Conservation (phyloP, 2,113 vertebrate species). For the Tachuris rubrigastra region DNA sequence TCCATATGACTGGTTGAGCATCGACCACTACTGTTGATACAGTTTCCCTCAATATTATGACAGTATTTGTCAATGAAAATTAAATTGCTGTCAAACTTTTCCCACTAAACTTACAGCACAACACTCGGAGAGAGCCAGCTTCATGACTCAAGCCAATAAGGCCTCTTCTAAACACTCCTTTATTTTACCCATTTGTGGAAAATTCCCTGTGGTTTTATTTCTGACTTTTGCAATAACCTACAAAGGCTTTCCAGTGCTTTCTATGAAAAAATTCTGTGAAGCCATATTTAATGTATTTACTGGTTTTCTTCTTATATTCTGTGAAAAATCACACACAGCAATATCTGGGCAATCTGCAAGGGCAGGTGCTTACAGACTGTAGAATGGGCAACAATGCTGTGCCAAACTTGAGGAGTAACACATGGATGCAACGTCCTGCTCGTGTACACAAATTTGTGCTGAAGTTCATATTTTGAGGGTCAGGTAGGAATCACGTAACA, state of each 20-base stretch:
- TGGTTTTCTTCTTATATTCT: background rate
- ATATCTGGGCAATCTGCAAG: background rate
- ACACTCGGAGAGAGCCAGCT: slow-evolving; percentile 73
- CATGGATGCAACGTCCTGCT: background rate
- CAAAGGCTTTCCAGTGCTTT: background rate
- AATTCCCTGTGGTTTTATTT: slow-evolving; percentile 6
- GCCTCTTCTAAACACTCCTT: slow-evolving; percentile 58
- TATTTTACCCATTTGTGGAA: slow-evolving; percentile 39
- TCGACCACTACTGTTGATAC: slow-evolving; percentile 84
- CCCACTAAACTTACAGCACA: slow-evolving; percentile 78
- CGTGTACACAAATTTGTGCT: background rate
- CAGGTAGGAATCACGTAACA: background rate
- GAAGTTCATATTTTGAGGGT: background rate
- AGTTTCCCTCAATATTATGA: slow-evolving; percentile 83
- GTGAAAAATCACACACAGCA: background rate
- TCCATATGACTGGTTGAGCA: slow-evolving; percentile 87
- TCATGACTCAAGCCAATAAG: slow-evolving; percentile 73
- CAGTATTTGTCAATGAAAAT: slow-evolving; percentile 85
- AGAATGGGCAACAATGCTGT: fast-evolving
- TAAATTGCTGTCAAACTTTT: slow-evolving; percentile 85
- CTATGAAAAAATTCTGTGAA: background rate
- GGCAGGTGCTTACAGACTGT: background rate
- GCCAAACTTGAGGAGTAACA: background rate
- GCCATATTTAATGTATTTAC: background rate
- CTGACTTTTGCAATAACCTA: slow-evolving; percentile 23